A percentile compares a stretch with the other conserved stretches of the same genome.
These are phyloP conservation scores for Columba janthina DNA, from an alignment of 2,113 vertebrate genomes.

Conservation along the genomic window DNA sequence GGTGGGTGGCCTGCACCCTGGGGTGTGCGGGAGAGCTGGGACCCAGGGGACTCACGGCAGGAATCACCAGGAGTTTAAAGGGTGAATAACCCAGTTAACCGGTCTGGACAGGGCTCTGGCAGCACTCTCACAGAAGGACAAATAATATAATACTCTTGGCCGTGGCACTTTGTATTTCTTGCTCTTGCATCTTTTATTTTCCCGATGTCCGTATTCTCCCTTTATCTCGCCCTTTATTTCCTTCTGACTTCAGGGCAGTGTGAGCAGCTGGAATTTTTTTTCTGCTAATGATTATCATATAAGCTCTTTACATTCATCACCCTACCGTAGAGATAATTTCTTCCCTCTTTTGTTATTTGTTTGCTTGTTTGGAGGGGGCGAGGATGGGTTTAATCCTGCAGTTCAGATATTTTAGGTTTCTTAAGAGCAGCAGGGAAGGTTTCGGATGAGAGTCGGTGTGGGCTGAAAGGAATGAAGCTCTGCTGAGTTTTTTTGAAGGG, in stretches of 20 bases:
- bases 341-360: neutral
- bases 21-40: rapidly evolving
- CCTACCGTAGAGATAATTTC: neutral
- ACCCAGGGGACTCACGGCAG: neutral
- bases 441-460: neutral
- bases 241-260: neutral
- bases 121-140: rapidly evolving
- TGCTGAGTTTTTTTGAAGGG: neutral
- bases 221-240: neutral
- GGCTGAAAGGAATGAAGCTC: neutral
- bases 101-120: neutral
- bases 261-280: neutral
- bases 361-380: neutral
- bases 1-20: neutral
- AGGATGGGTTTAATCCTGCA: neutral
- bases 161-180: neutral
- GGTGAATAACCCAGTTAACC: rapidly evolving
- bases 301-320: neutral
- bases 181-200: neutral
- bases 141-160: neutral
- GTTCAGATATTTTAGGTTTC: neutral
- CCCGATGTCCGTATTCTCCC: neutral
- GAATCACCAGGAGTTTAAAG: neutral
- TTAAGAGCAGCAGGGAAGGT: neutral
- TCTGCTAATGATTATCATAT: neutral